Percentiles rank a stretch among this genome's conserved stretches.
These are phyloP conservation scores for Pontoporia blainvillei DNA, from an alignment of 2,113 vertebrate genomes.

Conservation along the genomic window DNA sequence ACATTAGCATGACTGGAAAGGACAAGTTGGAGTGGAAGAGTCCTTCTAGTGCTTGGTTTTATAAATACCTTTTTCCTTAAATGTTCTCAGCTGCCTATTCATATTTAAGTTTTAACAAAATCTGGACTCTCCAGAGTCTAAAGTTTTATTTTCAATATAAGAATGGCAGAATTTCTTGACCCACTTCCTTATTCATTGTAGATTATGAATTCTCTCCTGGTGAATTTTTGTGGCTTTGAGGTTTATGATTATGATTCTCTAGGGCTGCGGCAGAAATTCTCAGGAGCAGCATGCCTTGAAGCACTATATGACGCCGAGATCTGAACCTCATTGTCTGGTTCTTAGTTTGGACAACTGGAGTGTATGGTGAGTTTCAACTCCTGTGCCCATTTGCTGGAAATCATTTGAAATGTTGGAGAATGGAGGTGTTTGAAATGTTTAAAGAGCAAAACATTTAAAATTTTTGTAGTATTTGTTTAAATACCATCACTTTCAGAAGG, in stretches of 20 bases:
- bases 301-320: conserved; percentile 90
- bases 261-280: conserved; percentile 93
- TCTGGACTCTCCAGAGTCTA: not conserved
- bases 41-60: not conserved
- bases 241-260: not conserved
- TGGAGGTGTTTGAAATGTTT: not conserved
- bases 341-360: conserved; percentile 92
- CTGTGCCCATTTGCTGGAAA: not conserved
- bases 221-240: conserved; percentile 6
- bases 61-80: not conserved
- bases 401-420: not conserved
- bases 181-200: not conserved
- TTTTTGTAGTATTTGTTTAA: not conserved
- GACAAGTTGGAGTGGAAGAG: not conserved
- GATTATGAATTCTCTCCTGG: not conserved
- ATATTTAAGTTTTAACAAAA: not conserved
- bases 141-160: not conserved
- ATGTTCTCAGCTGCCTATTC: not conserved
- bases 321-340: conserved; percentile 93
- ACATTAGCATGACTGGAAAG: not conserved
- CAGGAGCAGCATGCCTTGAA: conserved; percentile 91
- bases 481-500: not conserved
- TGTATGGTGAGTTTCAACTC: conserved; percentile 88
- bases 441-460: not conserved
- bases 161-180: not conserved